Conservation (phyloP, 1,140 invertebrate genomes). For the Probaryconus sp. region DNA sequence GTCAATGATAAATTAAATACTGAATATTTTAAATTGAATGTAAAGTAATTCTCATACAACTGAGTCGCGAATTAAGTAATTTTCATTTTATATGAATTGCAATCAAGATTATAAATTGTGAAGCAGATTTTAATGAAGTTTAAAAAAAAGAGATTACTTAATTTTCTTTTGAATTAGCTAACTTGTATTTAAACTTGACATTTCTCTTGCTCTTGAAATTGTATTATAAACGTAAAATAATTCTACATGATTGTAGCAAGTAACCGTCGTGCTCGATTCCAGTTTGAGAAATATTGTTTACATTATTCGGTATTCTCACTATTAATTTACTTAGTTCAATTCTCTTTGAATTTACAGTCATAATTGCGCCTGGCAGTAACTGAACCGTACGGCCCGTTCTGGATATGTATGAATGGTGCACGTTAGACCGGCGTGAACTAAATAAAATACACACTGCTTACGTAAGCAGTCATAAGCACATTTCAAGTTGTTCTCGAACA, state of each 20-base stretch:
- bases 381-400: conserved; percentile 79
- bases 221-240: conserved; percentile 12
- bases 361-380: conserved; percentile 69
- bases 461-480: conserved; percentile 56
- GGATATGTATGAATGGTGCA: conserved; percentile 73
- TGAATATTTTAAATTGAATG: too few species aligned
- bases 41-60: too few species aligned
- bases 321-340: conserved; percentile 49
- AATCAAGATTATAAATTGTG: too few species aligned
- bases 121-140: too few species aligned
- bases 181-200: too few species aligned
- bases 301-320: conserved; percentile 35
- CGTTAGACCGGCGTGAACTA: conserved; percentile 55
- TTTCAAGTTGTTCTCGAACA: conserved; percentile 33
- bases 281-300: conserved; percentile 39
- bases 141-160: too few species aligned
- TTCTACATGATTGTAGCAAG: conserved; percentile 5
- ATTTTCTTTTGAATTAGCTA: too few species aligned
- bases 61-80: too few species aligned
- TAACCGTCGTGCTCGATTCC: conserved; percentile 31
- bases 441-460: conserved; percentile 54
- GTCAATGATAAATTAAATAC: too few species aligned
- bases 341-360: conserved; percentile 45
- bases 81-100: too few species aligned
- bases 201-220: too few species aligned